phyloP scores from a whole-genome alignment of 2,888 invertebrate genomes.

The Cosmia trapezina region DNA sequence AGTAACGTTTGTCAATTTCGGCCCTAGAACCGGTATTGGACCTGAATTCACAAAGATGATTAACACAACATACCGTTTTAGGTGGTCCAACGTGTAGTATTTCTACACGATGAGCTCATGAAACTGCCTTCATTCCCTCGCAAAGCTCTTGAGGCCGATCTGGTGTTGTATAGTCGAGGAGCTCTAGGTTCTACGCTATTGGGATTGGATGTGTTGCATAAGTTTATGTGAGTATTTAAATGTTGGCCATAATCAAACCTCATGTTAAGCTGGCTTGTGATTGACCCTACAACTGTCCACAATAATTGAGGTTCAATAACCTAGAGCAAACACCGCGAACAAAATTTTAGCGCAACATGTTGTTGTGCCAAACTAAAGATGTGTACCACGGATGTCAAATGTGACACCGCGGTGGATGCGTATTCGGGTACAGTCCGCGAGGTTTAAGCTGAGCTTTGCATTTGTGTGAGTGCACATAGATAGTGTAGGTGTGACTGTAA shows the following conservation, averaged over 20 bases:
- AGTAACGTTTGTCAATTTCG: too few species aligned
- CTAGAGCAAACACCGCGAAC: too few species aligned
- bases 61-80: constrained; percentile 72
- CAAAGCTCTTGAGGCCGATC: constrained; percentile 98
- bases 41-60: neutral
- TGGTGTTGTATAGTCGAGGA: constrained; percentile 97
- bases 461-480: too few species aligned
- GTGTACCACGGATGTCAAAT: too few species aligned
- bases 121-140: constrained; percentile 99
- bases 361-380: too few species aligned
- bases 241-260: neutral
- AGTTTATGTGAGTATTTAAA: constrained; percentile 93
- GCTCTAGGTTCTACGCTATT: constrained; percentile 97
- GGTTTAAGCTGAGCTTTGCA: too few species aligned
- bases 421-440: too few species aligned
- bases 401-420: too few species aligned
- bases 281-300: neutral
- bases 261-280: neutral
- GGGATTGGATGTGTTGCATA: constrained; percentile 98
- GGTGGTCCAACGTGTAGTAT: constrained; percentile 99
- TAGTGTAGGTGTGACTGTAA: too few species aligned
- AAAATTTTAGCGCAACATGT: too few species aligned
- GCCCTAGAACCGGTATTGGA: neutral
- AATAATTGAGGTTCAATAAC: too few species aligned
- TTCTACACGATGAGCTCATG: constrained; percentile 99